Base-by-base conservation (phyloP, 2,888 invertebrate genomes). In the Platycheirus albimanus region DNA sequence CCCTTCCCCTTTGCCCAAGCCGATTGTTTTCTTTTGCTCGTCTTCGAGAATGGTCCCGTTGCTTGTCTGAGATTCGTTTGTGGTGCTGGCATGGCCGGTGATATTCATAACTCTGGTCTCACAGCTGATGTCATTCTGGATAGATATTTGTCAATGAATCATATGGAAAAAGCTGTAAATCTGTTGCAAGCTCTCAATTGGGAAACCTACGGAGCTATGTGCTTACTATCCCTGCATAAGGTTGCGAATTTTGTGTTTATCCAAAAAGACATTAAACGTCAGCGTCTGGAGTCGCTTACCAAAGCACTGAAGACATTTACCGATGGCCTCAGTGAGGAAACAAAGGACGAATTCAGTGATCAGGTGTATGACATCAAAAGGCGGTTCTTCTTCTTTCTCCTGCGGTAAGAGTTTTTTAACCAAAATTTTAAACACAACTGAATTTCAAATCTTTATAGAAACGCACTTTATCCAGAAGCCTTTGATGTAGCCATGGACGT, bases 401-500 rank as follows among this genome's bases (percentile, higher is more conserved):
- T 98, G 13, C 94, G 96, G 95, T 95, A 86, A 85, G 85, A 72
- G 7, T 33, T 20, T 0, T n/a, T 38, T 10, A 11, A 28, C 1
- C 1, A 10, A 1, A 1, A 36, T 13, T 4, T 13, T 17, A 1
- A 4, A 38, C 2, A 8, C 5, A 20, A 19, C 8, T 54, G 5
- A 36, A 36, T 13, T 20, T 54, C 3, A 11, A 19, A 36, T 54
- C 8, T 10, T 61, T 75, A 0, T 86, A 94, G 96, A 81, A 93
- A 95, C 85, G 93, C 94, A 64, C 92, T 95, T 86, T 93, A 94
- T 88, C 95, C 95, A 89, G 97, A 96, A 88, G 96, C 97, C 1
- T 95, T 97, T 87, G 93, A 96, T 72, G 91, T 97, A 76, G 97
- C 96, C 0, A 95, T 97, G 85, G 97, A 97, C 89, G 93, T 97